Base-by-base conservation (phyloP, 1,140 invertebrate genomes). In the Drosophila funebris region DNA sequence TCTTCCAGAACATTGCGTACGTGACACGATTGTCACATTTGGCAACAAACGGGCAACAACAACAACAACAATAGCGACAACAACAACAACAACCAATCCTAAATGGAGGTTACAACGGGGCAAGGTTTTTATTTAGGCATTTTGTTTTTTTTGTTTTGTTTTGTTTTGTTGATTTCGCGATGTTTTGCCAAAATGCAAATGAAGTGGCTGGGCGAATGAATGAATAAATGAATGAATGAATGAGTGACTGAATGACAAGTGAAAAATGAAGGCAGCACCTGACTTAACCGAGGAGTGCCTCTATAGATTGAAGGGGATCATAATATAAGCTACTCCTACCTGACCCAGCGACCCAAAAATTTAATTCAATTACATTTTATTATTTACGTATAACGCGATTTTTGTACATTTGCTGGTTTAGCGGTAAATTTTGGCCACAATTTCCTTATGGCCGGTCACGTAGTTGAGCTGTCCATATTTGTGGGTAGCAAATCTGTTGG, bases 1-100 rank as follows among this genome's bases (percentile, higher is more conserved):
- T 90, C 85, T 90, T 90, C 87, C 85, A 90, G 85, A 90, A 90
- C 85, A 90, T 82, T 85, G 82, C 71, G 78, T 90, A 90, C 85
- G 85, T 90, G 85, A 87, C 80, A 87, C 76, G 85, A 90, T 89
- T 89, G 85, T 85, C 85, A 89, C 83, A 87, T 83, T 89, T 84
- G 76, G 56, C 67, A 70, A 57, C 44, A 37, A 31, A 62, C 46
- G 27, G 56, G 31, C 39, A 53, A 58, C 54, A 80, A 20, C 39
- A 44, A 44, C 58, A 74, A 63, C 24, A 71, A 63, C 66, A 39
- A 20, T 16, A 66, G 56, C 48, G 56, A 16, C 29, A 58, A 18
- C 37, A 56, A 54, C 29, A 46, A 48, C 60, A 68, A 37, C 29
- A 36, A 16, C 14, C 43, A 70, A 20, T 46, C 36, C 39, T 22